Evolutionary conservation across 2,797 vertebrate species (phyloP), one percentile per base, ranked within the genome.

Genomic region (Enteromius afrohamiltoni): DNA sequence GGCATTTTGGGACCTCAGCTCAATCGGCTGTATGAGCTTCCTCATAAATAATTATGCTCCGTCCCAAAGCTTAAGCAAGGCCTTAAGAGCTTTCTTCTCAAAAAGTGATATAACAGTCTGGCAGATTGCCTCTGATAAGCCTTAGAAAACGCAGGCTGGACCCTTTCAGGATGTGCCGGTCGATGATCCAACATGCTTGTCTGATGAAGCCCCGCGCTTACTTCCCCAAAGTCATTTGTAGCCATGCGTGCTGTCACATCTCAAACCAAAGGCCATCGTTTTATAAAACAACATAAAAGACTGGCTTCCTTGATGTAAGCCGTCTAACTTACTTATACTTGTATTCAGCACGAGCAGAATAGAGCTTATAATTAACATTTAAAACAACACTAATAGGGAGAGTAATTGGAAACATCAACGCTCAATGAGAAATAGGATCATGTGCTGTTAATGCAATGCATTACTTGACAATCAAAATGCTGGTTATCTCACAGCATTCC

Each of bases 11-110:
- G 73, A 86, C 62, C 62, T 34, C 1, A 6, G 53, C 79, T 82
- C 51, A 53, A 45, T 16, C 70, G 21, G 64, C 68, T 70, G 68
- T 74, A 73, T 84, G 53, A 74, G 67, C 74, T 23, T 60, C 82
- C 76, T 86, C 85, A 87, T 89, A 85, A 88, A 90, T 89, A 89
- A 83, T 88, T 79, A 88, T 87, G 74, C 65, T 65, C 53, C 14
- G 81, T 86, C 82, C 77, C 82, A 64, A 79, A 77, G 85, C 83
- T 85, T 87, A 75, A 86, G 78, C 75, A 4, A 8, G 75, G 76
- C 71, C 87, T 89, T 89, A 86, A 85, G 70, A 86, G 87, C 82
- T 87, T 88, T 85, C 73, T 45, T 85, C 65, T 87, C 77, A 81
- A 86, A 86, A 87, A 86, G 74, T 76, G 76, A 77, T 84, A 89